Evolutionary conservation across 2,797 vertebrate species (phyloP), one percentile per base, ranked within the genome.

Genomic region (Sebastes elongatus): DNA sequence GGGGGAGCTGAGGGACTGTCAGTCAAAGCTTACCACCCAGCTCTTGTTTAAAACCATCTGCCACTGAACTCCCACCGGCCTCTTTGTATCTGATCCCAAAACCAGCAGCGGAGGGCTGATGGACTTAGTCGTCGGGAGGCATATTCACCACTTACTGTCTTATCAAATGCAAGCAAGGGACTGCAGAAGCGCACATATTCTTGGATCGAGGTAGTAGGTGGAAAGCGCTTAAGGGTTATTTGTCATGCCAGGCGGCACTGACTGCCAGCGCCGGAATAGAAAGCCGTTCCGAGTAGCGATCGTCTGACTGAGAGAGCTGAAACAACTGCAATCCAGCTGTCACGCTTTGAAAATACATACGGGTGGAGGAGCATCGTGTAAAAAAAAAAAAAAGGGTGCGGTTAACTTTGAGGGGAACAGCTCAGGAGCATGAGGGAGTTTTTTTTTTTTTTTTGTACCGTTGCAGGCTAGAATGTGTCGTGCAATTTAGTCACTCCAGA

Each of bases 41-140:
- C 82, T 92, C 89, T 89, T 92, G 84, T 91, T 94, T 93, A 90
- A 94, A 93, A 90, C 74, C 79, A 74, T 90, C 85, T 88, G 86
- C 81, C 76, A 42, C 86, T 66, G 73, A 88, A 89, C 82, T 89
- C 89, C 90, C 86, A 72, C 78, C 7, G 81, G 91, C 85, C 85
- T 85, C 85, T 92, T 90, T 89, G 87, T 91, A 86, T 93, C 89
- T 90, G 87, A 94, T 93, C 86, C 76, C 66, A 78, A 90, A 87
- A 85, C 71, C 72, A 80, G 78, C 81, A 61, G 72, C 49, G 5
- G 49, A 67, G 35, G 80, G 83, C 88, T 42, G 78, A 84, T 78
- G 85, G 81, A 84, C 85, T 84, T 72, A 67, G 72, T 65, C 65
- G 69, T 84, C 6, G 1, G 67, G 72, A 88, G 78, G 83, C 85